Evolutionary conservation across 2,888 invertebrate species (phyloP).

Genomic region (Aleiodes alternator): DNA sequence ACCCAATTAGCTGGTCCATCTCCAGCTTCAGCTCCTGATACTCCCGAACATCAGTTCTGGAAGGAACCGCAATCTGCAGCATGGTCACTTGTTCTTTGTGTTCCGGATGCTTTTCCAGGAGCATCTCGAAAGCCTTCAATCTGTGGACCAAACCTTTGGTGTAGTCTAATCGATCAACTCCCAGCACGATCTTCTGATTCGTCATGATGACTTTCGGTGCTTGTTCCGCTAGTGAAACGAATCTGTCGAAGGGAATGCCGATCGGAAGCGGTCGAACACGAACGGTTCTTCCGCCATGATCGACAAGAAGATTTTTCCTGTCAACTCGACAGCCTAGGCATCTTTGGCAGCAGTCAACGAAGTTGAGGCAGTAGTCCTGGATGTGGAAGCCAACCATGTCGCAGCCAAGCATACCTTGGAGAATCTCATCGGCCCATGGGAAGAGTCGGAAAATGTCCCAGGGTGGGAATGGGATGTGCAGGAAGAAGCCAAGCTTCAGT

Average conservation of each 20-base stretch:
- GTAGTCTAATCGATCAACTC: slow-evolving; percentile 93
- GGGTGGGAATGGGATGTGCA: slow-evolving; percentile 96
- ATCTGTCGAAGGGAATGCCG: slow-evolving; percentile 91
- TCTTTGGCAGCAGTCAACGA: slow-evolving; percentile 93
- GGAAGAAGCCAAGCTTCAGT: slow-evolving; percentile 92
- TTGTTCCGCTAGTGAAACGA: slow-evolving; percentile 86
- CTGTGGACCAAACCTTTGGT: slow-evolving; percentile 92
- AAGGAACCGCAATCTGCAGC: slow-evolving; percentile 91
- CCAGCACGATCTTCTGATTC: slow-evolving; percentile 88
- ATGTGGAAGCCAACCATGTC: slow-evolving; percentile 97
- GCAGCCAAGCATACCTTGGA: slow-evolving; percentile 93
- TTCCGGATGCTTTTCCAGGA: slow-evolving; percentile 89
- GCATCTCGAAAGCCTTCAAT: slow-evolving; percentile 87
- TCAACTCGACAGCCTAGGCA: slow-evolving; percentile 92
- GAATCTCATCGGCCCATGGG: slow-evolving; percentile 95
- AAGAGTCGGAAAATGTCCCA: slow-evolving; percentile 95
- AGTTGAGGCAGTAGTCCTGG: slow-evolving; percentile 92
- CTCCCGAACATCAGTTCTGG: slow-evolving; percentile 92
- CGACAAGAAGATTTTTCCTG: slow-evolving; percentile 89
- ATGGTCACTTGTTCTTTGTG: slow-evolving; percentile 87
- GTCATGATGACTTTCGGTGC: slow-evolving; percentile 81
- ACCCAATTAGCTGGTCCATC: slow-evolving; percentile 91
- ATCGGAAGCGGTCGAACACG: slow-evolving; percentile 90
- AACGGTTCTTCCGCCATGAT: slow-evolving; percentile 91
- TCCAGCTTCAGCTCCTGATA: slow-evolving; percentile 93